Evolutionary conservation across 2,888 invertebrate genomes (phyloP).

Genomic region (Strigamia crassipes): DNA sequence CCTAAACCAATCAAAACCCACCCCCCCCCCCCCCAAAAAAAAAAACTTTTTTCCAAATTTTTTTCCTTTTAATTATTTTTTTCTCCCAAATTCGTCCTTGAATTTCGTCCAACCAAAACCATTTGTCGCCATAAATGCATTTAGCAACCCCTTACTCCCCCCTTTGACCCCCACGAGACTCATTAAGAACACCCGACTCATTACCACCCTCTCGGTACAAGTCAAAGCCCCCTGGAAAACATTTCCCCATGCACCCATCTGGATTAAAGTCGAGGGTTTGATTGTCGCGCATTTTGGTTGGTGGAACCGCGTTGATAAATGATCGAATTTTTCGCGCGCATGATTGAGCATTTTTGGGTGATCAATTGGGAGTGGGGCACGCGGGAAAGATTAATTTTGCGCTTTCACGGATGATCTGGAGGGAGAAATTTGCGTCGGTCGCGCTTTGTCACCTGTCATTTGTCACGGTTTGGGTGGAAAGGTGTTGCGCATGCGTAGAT

Average conservation of each 20-base stretch:
- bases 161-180: slow-evolving; percentile 17
- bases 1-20: too few species aligned
- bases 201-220: neutral
- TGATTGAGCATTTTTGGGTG: slow-evolving; percentile 3
- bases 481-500: too few species aligned
- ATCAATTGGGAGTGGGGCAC: neutral
- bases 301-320: neutral
- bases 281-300: neutral
- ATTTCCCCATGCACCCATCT: neutral
- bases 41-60: too few species aligned
- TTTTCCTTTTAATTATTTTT: too few species aligned
- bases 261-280: neutral
- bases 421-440: neutral
- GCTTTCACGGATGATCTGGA: neutral
- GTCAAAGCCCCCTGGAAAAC: neutral
- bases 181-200: slow-evolving; percentile 15
- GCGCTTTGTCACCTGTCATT: neutral
- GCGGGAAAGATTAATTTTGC: slow-evolving; percentile 1
- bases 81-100: neutral
- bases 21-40: too few species aligned
- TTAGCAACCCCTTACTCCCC: neutral
- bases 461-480: neutral
- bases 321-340: neutral
- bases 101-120: neutral
- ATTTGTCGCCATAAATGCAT: neutral